Conservation (phyloP, 1,140 invertebrate species). For the Muscidifurax raptorellus region DNA sequence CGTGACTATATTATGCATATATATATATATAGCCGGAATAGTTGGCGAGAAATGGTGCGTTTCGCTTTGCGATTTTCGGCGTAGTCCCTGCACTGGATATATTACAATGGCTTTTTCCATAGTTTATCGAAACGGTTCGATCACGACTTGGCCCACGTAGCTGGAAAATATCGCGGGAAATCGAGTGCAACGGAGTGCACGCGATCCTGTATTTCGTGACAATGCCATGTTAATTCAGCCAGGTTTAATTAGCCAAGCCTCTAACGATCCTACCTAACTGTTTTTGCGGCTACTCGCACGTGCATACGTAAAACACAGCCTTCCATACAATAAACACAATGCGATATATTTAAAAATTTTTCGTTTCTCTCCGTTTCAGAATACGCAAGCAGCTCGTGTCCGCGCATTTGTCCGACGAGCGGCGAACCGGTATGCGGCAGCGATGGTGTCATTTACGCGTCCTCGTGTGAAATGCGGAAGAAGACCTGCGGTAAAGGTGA, state of each 20-base stretch:
- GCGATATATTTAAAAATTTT: background rate
- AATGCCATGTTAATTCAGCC: background rate
- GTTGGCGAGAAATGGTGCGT: no score
- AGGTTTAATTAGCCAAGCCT: background rate
- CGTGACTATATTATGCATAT: no score
- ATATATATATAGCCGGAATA: no score
- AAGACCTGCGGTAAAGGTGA: conserved; percentile 92
- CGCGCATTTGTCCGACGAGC: conserved; percentile 85
- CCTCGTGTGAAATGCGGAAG: conserved; percentile 93
- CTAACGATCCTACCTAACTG: background rate
- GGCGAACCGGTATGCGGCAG: conserved; percentile 91
- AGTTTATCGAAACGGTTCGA: background rate
- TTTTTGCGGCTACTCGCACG: background rate
- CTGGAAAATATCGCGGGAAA: conserved; percentile 3
- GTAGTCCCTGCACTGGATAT: no score
- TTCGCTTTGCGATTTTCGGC: background rate
- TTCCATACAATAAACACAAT: no score
- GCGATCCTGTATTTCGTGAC: conserved; percentile 11
- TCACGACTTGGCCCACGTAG: background rate
- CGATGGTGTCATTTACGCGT: conserved; percentile 91
- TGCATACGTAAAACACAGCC: background rate
- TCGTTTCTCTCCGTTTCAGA: conserved; percentile 62
- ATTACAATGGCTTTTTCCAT: no score
- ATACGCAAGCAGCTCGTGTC: conserved; percentile 80
- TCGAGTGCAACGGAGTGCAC: background rate